Evolutionary conservation across 2,113 vertebrate species (phyloP).

Genomic region (Manacus vitellinus): DNA sequence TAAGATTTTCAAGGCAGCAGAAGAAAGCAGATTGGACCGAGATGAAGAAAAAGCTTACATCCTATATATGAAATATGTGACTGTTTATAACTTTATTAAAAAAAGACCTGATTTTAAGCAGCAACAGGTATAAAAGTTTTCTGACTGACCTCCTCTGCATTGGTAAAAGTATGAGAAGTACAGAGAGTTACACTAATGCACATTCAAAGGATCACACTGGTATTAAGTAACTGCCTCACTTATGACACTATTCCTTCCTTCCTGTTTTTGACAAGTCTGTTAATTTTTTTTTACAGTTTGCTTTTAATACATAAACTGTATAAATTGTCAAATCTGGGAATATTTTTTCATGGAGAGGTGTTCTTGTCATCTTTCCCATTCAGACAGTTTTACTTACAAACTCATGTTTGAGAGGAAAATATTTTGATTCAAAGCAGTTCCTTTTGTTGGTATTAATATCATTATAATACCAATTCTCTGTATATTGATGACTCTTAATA

Average conservation of each 20-base stretch:
- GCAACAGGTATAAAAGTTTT: slow-evolving; percentile 83
- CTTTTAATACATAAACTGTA: neutral
- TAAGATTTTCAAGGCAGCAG: slow-evolving; percentile 95
- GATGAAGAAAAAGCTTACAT: slow-evolving; percentile 98
- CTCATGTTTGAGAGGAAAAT: neutral
- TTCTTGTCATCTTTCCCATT: neutral
- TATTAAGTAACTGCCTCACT: neutral
- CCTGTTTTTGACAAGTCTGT: neutral
- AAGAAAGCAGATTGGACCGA: slow-evolving; percentile 90
- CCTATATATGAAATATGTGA: slow-evolving; percentile 95
- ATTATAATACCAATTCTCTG: neutral
- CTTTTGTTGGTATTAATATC: neutral
- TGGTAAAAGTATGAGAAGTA: neutral
- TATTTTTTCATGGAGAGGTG: neutral
- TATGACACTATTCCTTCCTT: neutral
- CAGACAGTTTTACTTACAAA: neutral
- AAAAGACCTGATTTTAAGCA: slow-evolving; percentile 94
- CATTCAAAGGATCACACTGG: neutral
- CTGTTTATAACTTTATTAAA: slow-evolving; percentile 92
- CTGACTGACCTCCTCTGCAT: neutral
- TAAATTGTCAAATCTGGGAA: neutral
- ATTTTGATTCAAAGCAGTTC: neutral
- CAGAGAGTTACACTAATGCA: neutral
- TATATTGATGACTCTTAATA: neutral
- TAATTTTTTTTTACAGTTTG: neutral